phyloP scores from a whole-genome alignment of 2,113 vertebrate species.

The Turdus rufiventris region DNA sequence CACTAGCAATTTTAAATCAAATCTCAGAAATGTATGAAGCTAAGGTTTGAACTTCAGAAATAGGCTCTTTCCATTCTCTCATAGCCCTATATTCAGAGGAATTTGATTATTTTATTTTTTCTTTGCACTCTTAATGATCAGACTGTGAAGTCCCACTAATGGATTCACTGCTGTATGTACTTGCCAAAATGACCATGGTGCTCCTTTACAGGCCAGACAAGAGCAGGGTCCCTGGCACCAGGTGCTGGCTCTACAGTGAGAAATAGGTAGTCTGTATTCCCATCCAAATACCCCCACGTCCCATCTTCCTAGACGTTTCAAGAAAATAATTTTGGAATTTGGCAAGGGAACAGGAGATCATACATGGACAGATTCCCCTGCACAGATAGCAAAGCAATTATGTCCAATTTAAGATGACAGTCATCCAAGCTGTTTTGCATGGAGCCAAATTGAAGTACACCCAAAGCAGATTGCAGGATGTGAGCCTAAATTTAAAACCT shows the following conservation, averaged over 20 bases:
- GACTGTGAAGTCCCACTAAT: not conserved
- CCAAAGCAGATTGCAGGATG: not conserved
- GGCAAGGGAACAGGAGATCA: accelerated
- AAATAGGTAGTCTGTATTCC: not conserved
- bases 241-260: not conserved
- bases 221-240: not conserved
- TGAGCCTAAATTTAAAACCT: not conserved
- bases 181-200: not conserved
- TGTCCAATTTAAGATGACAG: not conserved
- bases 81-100: not conserved
- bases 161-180: not conserved
- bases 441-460: not conserved
- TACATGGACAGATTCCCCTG: not conserved
- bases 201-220: not conserved
- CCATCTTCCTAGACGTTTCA: not conserved
- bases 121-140: not conserved
- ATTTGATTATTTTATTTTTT: not conserved
- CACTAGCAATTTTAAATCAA: not conserved
- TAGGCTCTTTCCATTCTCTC: not conserved
- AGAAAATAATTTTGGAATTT: not conserved
- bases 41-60: not conserved
- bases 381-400: not conserved
- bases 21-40: not conserved
- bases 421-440: not conserved
- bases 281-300: not conserved